Conservation (phyloP, 1,140 invertebrate species). For the Acromyrmex charruanus region DNA sequence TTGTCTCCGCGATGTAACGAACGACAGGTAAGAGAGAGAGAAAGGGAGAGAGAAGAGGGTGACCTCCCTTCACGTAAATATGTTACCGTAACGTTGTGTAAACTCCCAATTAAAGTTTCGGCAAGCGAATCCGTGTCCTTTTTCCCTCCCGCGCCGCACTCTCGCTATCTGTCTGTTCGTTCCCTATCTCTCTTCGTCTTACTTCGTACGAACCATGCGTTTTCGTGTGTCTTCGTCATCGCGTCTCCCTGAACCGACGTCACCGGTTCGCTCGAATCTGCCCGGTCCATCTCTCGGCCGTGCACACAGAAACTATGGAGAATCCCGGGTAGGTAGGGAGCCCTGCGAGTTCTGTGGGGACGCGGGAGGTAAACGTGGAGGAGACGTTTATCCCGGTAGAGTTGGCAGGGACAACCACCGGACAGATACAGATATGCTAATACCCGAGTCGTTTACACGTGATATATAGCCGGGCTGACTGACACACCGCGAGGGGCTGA, state of each 20-base stretch:
- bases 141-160: conserved; percentile 32
- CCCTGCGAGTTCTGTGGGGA: conserved; percentile 13
- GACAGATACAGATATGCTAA: conserved; percentile 83
- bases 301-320: conserved; percentile 36
- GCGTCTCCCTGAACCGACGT: conserved; percentile 62
- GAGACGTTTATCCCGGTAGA: conserved; percentile 77
- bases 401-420: conserved; percentile 79
- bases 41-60: background rate
- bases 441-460: conserved; percentile 82
- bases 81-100: conserved; percentile 69
- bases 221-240: conserved; percentile 75
- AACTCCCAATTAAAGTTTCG: conserved; percentile 78
- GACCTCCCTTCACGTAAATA: conserved; percentile 69
- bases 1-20: conserved; percentile 58
- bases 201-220: conserved; percentile 42
- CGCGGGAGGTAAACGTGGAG: conserved; percentile 64
- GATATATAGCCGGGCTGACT: conserved; percentile 81
- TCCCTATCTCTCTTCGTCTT: background rate
- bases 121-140: conserved; percentile 57
- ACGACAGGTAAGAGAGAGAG: background rate
- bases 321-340: conserved; percentile 62
- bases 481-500: conserved; percentile 74
- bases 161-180: conserved; percentile 62
- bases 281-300: conserved; percentile 72
- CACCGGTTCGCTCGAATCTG: conserved; percentile 71